These are phyloP conservation scores for Ammodytes dubius DNA, from an alignment of 2,113 vertebrate genomes.

Conservation along the genomic window DNA sequence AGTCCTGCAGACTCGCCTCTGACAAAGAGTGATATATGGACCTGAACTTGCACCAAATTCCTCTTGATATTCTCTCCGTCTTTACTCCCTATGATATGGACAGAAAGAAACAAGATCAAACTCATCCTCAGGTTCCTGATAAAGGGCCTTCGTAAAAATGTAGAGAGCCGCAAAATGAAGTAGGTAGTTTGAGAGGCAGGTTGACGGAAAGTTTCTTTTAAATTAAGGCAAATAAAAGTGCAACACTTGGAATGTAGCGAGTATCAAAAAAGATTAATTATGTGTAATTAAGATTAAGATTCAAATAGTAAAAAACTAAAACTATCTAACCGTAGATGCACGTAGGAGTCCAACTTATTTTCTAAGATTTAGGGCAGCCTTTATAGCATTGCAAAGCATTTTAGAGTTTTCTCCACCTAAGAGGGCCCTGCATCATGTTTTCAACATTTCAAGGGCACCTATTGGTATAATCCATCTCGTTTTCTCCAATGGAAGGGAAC, in stretches of 20 bases:
- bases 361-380: too few relatives aligned
- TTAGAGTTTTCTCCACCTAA: too few relatives aligned
- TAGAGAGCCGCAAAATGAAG: not conserved
- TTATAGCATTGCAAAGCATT: too few relatives aligned
- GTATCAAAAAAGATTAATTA: conserved; percentile 25
- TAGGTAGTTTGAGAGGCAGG: not conserved
- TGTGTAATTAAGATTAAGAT: not conserved
- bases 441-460: too few relatives aligned
- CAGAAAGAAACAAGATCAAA: not conserved
- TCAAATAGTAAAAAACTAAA: too few relatives aligned
- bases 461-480: too few relatives aligned
- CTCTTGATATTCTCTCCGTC: conserved; percentile 9
- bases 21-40: conserved; percentile 7
- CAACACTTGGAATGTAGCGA: not conserved
- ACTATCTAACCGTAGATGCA: too few relatives aligned
- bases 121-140: conserved; percentile 12
- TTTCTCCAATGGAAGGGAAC: too few relatives aligned
- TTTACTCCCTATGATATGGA: conserved; percentile 23
- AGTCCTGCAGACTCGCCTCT: not conserved
- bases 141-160: not conserved
- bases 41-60: not conserved
- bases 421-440: too few relatives aligned
- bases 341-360: too few relatives aligned
- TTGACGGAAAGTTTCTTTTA: not conserved
- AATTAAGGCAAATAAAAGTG: not conserved